Base-by-base conservation (phyloP, 2,888 invertebrate genomes). In the Epicampocera succincta region DNA sequence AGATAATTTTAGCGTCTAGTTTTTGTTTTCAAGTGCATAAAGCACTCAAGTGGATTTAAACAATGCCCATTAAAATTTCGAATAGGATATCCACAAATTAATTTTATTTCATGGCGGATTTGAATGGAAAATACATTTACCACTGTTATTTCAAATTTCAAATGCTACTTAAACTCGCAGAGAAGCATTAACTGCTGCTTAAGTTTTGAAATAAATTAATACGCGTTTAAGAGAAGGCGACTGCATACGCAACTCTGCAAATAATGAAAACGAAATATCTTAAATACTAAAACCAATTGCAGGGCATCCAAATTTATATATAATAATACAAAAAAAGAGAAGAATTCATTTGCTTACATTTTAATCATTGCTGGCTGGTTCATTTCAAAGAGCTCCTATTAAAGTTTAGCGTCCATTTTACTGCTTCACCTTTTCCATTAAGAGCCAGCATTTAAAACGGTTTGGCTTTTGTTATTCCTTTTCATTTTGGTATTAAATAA, bases 31-130 rank as follows among this genome's bases (percentile, higher is more conserved):
- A 80, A 80, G 75, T 66, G 71, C 25, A 76, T 29, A 19, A 11
- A 50, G 17, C 40, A 63, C 60, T 76, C 75, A 80, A 80, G 80
- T 80, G 74, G 69, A 50, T 48, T 68, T 50, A 29, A 69, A 69
- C 56, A 61, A n/a, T 48, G 44, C 56, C 17, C 44, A 58, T 69
- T 50, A 58, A 65, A 44, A 17, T 58, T 58, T 29, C 29, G 40
- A 48, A 56, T 54, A 63, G 52, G 46, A 15, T n/a, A 42, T 38
- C 40, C 33, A 33, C 17, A 60, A 58, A 40, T 11, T 1, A 58
- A 29, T 44, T 61, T 12, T n/a, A 54, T 63, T 73, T 4, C 17
- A n/a, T 29, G 56, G 19, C 6, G n/a, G n/a, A 3, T 19, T 42
- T 6, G 52, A 12, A 56, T 29, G 52, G 1, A 38, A 71, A 63